A percentile compares a stretch with the other conserved stretches of the same genome.
phyloP scores from a whole-genome alignment of 2,888 invertebrate genomes.

The Heliconius hortense region DNA sequence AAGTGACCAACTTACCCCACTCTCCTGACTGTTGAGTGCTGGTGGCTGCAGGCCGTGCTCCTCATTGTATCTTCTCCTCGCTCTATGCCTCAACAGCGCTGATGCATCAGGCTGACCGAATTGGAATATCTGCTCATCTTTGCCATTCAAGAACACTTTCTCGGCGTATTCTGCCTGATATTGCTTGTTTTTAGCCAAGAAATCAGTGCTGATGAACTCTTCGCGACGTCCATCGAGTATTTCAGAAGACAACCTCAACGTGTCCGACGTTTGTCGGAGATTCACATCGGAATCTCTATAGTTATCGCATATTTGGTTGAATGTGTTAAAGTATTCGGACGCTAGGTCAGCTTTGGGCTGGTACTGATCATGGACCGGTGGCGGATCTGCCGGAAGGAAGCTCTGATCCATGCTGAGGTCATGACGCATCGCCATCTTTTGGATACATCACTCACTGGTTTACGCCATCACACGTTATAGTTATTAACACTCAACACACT shows the following conservation, averaged over 20 bases:
- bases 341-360: conserved; percentile 69
- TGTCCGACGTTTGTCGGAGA: conserved; percentile 70
- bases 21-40: conserved; percentile 74
- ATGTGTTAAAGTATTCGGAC: conserved; percentile 74
- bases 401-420: conserved; percentile 71
- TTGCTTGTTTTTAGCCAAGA: conserved; percentile 39
- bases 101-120: conserved; percentile 84
- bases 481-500: conserved; percentile 2
- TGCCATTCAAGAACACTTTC: conserved; percentile 63
- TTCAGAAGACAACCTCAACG: conserved; percentile 67
- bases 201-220: conserved; percentile 55
- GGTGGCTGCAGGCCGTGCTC: conserved; percentile 73
- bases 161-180: conserved; percentile 60
- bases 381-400: conserved; percentile 82
- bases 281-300: conserved; percentile 68
- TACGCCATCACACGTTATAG: conserved; percentile 25
- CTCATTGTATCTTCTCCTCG: conserved; percentile 70
- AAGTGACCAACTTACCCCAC: conserved; percentile 73
- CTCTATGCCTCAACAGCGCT: conserved; percentile 78
- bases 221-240: conserved; percentile 55
- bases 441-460: conserved; percentile 30
- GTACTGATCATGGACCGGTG: conserved; percentile 73
- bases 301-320: conserved; percentile 74
- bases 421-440: conserved; percentile 68
- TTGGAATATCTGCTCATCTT: conserved; percentile 72